A percentile compares a stretch with the other conserved stretches of the same genome.
phyloP scores from a whole-genome alignment of 2,888 invertebrate genomes.

The Caenorhabditis doughertyi region DNA sequence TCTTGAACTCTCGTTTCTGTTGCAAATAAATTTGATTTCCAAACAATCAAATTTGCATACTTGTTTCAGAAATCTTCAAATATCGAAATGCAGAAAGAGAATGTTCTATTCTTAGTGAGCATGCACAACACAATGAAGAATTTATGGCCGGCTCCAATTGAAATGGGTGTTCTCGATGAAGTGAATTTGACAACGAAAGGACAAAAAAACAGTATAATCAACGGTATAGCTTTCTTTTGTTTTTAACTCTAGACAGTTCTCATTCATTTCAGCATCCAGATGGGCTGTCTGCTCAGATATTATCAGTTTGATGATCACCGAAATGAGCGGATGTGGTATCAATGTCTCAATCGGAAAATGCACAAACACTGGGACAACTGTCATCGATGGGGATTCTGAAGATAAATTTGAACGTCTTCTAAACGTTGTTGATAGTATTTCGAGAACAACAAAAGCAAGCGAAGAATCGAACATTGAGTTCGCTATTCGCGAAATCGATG shows the following conservation, averaged over 20 bases:
- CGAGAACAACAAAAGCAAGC: not conserved
- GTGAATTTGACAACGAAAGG: not conserved
- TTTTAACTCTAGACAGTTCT: not conserved
- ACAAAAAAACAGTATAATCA: not conserved
- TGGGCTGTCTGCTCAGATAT: slow-evolving; percentile 25
- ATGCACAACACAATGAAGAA: slow-evolving; percentile 33
- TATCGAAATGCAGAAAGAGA: slow-evolving; percentile 15
- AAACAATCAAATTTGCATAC: no score
- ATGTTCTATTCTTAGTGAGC: slow-evolving; percentile 32
- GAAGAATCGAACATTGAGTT: slow-evolving; percentile 18
- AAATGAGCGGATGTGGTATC: slow-evolving; percentile 16
- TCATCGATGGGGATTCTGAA: slow-evolving; percentile 30
- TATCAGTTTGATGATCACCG: slow-evolving; percentile 5
- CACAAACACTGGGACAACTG: slow-evolving; percentile 6
- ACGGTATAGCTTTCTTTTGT: not conserved
- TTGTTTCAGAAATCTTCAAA: no score
- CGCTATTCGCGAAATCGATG: slow-evolving; percentile 34
- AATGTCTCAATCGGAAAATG: slow-evolving; percentile 18
- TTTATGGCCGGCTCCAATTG: slow-evolving; percentile 36
- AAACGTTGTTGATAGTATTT: not conserved
- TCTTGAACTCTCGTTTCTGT: no score
- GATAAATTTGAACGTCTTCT: not conserved
- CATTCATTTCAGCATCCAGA: slow-evolving; percentile 16
- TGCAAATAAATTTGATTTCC: no score
- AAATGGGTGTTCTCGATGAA: slow-evolving; percentile 33